phyloP scores from a whole-genome alignment of 2,113 vertebrate genomes.

The Phasianus colchicus region DNA sequence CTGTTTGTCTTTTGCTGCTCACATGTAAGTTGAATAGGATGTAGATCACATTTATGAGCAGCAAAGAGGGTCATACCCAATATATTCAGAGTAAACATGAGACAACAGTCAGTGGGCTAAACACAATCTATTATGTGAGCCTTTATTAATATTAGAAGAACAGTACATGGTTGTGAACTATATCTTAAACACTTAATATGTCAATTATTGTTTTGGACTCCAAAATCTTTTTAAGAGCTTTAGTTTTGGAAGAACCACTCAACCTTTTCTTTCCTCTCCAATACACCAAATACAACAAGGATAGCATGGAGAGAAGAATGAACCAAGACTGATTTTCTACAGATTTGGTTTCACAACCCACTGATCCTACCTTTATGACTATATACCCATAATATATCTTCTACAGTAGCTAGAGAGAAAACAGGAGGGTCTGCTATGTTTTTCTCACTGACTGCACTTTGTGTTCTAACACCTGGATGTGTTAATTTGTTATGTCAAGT shows the following conservation, averaged over 20 bases:
- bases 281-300: background rate
- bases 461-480: background rate
- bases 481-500: constrained; percentile 16
- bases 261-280: background rate
- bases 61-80: background rate
- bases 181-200: background rate
- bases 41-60: background rate
- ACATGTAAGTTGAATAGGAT: background rate
- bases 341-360: background rate
- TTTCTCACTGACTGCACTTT: constrained; percentile 25
- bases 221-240: background rate
- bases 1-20: background rate
- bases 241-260: background rate
- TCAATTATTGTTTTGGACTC: background rate
- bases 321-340: background rate
- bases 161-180: background rate
- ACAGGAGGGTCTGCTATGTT: background rate
- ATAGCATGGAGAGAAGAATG: background rate
- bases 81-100: background rate
- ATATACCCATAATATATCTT: background rate
- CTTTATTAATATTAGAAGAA: background rate
- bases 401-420: background rate
- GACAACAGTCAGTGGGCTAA: background rate
- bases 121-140: background rate
- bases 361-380: background rate